These are phyloP conservation scores for Subacronicta megacephala DNA, from an alignment of 2,888 invertebrate genomes.

Conservation along the genomic window DNA sequence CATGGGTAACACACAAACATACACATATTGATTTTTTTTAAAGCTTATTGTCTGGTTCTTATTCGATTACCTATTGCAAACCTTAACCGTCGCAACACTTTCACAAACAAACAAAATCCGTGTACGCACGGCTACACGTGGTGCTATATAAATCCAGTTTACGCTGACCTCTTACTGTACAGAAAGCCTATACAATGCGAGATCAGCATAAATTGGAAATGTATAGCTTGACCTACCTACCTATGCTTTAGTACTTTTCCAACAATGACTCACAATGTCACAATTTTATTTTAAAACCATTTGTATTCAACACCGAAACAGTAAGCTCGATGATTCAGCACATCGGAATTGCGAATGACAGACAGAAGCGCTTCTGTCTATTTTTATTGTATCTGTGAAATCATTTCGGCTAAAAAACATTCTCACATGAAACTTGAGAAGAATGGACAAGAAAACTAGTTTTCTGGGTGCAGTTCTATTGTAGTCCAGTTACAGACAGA, in stretches of 20 bases:
- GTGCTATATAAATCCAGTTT: too few species aligned
- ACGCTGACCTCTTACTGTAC: too few species aligned
- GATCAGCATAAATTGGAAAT: too few species aligned
- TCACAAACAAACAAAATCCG: neutral
- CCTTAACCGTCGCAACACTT: too few species aligned
- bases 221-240: too few species aligned
- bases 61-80: too few species aligned
- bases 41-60: too few species aligned
- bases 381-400: conserved; percentile 48
- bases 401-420: conserved; percentile 39
- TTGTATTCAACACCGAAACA: conserved; percentile 76
- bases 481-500: neutral
- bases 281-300: conserved; percentile 73
- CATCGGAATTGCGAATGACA: conserved; percentile 64
- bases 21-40: too few species aligned
- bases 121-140: too few species aligned
- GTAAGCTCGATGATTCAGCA: conserved; percentile 74
- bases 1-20: too few species aligned
- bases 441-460: conserved; percentile 3
- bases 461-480: neutral
- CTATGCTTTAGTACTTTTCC: conserved; percentile 35
- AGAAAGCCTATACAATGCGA: too few species aligned
- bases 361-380: conserved; percentile 32
- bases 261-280: conserved; percentile 70
- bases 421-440: neutral